Base-by-base conservation (phyloP, 2,888 invertebrate species). In the Cantharis flavilabris region DNA sequence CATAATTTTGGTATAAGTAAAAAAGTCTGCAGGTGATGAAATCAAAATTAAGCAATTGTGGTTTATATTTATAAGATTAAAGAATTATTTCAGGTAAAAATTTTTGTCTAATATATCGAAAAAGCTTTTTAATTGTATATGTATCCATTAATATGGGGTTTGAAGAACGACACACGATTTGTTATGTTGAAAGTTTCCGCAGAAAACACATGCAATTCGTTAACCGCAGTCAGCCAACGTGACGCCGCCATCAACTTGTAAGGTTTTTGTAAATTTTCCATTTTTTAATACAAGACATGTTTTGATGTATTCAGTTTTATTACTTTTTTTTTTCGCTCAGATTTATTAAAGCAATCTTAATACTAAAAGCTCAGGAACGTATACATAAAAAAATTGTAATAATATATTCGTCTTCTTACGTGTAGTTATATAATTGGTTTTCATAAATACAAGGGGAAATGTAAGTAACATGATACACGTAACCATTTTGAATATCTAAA, bases 111-210 rank as follows among this genome's bases (percentile, higher is more conserved):
- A 74, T 62, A 49, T 33, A 77, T 71, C 69, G 72, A 69, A 72
- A 75, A 70, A 75, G 72, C 62, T 78, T 78, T 78, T 78, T 83
- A 83, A 83, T 86, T 86, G 86, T 85, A 83, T 67, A 23, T 84
- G 85, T 86, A 85, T 86, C 86, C 86, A 85, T 85, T 83, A 81
- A 81, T 81, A 80, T 78, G 79, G 81, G 79, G 83, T 77, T 79
- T 76, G 78, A 76, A 77, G 75, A 78, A 84, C 84, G 87, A 86
- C 86, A 84, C 83, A 83, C 87, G 87, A 88, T 88, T 88, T 88
- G 88, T 88, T 87, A 88, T 86, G 86, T 85, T 87, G 87, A 88
- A 87, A 88, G 86, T 87, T 88, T 88, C 87, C 87, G 75, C 71
- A 62, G 87, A 87, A 49, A 49, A 87, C 87, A 88, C 87, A 88